phyloP scores from a whole-genome alignment of 2,797 vertebrate species.

The Myripristis jacobus region DNA sequence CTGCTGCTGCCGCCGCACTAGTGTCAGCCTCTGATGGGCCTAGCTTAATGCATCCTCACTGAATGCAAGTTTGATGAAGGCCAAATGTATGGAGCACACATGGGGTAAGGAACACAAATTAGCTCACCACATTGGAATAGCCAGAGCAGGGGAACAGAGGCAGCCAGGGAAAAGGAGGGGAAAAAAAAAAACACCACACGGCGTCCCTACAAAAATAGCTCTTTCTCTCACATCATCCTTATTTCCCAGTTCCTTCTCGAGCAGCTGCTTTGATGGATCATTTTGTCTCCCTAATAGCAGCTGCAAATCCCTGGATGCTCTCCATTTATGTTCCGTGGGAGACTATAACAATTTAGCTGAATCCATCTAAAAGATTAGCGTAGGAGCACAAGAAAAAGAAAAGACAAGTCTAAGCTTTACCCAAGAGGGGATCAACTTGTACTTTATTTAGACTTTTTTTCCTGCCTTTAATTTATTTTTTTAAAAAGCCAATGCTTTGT shows the following conservation, averaged over 20 bases:
- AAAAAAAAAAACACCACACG: constrained; percentile 34
- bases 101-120: constrained; percentile 55
- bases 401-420: constrained; percentile 64
- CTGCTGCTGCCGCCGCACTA: constrained; percentile 13
- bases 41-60: constrained; percentile 47
- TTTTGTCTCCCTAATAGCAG: constrained; percentile 81
- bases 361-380: constrained; percentile 74
- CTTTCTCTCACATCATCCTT: constrained; percentile 68
- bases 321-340: constrained; percentile 74
- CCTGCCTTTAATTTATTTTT: constrained; percentile 50
- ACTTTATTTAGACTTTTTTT: constrained; percentile 71
- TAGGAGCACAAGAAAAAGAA: constrained; percentile 46
- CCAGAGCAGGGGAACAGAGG: constrained; percentile 22
- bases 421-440: constrained; percentile 65
- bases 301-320: constrained; percentile 78
- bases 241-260: constrained; percentile 71
- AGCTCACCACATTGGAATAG: constrained; percentile 40
- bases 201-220: constrained; percentile 72
- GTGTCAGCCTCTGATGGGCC: constrained; percentile 39
- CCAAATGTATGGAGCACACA: constrained; percentile 57
- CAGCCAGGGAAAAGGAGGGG: constrained; percentile 29
- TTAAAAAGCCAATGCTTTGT: constrained; percentile 71
- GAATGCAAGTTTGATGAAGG: constrained; percentile 67
- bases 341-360: constrained; percentile 78
- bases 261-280: constrained; percentile 82